Base-by-base conservation (phyloP, 1,140 invertebrate species). In the Cotesia typhae region DNA sequence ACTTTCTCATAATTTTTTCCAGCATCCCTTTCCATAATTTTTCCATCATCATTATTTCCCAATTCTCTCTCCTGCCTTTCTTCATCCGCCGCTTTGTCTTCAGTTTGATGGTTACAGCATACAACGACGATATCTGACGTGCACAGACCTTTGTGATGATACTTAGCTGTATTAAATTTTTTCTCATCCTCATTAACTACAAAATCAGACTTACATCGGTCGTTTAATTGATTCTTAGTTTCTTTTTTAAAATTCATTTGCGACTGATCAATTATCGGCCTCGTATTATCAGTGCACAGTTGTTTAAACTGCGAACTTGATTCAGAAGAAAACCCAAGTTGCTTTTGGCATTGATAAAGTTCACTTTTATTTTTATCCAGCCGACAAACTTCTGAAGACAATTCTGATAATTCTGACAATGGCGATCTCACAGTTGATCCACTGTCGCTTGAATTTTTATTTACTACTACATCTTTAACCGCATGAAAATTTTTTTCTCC, bases 191-290 rank as follows among this genome's bases (percentile, higher is more conserved):
- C 69, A 12, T 1, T 41, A 20, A 68, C 51, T 52, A 14, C 65
- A 20, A 76, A 76, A 17, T 77, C 83, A 9, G 78, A 76, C 61
- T 84, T 85, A 0, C 75, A 75, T 9, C 51, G 82, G 4, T 80
- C 79, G 63, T 85, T 87, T 61, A 85, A 63, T 28, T 84, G 80
- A 76, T 87, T 86, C 35, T 85, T 86, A 1, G 80, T 70, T 37
- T 86, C 84, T 72, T 87, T 87, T 55, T 81, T 77, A 1, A 73
- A 77, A 20, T 51, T 63, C 0, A 51, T 35, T 6, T 59, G 65
- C 4, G 35, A 41, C 20, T 38, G 55, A 37, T 17, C 63, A 52
- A 66, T 57, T 14, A 59, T 60, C 1, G 68, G 55, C 73, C 64
- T 66, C 2, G 65, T 17, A 37, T 71, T 51, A 37, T 69, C 41